Evolutionary conservation across 1,140 invertebrate species (phyloP), one percentile per base, ranked within the genome.

Genomic region (Calephelis virginiensis): DNA sequence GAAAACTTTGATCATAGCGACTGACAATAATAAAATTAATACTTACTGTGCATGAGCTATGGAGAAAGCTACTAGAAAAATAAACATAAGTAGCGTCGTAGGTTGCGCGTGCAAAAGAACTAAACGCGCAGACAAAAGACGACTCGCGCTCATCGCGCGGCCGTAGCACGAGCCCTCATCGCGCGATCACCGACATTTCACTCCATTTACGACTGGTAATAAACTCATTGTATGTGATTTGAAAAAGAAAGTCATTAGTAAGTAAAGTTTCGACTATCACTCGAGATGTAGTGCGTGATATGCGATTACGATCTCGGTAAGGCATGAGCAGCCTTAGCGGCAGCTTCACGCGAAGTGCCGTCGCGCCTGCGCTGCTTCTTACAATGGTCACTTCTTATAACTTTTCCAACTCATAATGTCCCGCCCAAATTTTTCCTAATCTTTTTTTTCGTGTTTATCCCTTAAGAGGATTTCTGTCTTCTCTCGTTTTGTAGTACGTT

Each of bases 331-430:
- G 69, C 78, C 83, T 78, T 76, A 75, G 71, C 84, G 78, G 72
- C 76, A 60, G 77, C 80, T 78, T 67, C 77, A 70, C 71, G 69
- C 79, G 77, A 77, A 89, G 77, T 90, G 88, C 46, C 82, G 83
- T 79, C 88, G 88, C 88, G 88, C 88, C 74, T 90, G 88, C 88
- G 88, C 88, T 78, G 71, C 77, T 69, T 67, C 66, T 70, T 63
- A 73, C 70, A 70, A 74, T 72, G 62, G 64, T 61, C 67, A 71
- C 48, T 60, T 67, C 70, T 69, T 63, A 49, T 59, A 67, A 74
- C 70, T 74, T 75, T 70, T 69, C 3, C 9, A 70, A 68, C 69
- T 73, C 68, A 56, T 53, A 68, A 72, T 70, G 64, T 64, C 64
- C 72, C 70, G 70, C 66, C 73, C 67, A 74, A 74, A 69, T 68